These are phyloP conservation scores for Amblyornis subalaris DNA, from an alignment of 2,113 vertebrate genomes.

Conservation along the genomic window DNA sequence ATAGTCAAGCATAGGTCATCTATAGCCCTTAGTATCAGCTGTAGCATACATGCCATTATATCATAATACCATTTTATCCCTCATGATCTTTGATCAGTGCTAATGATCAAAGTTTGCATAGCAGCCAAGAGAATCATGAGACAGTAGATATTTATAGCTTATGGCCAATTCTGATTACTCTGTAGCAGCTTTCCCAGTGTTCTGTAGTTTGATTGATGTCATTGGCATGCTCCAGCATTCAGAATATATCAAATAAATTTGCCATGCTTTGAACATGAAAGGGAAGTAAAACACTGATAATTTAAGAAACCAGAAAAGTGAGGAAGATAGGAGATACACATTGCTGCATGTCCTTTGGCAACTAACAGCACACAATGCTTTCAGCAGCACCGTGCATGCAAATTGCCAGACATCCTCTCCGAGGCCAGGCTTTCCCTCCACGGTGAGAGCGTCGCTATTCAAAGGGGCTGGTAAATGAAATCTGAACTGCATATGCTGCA, in stretches of 20 bases:
- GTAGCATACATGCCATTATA: slow-evolving; percentile 19
- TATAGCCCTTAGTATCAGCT: slow-evolving; percentile 56
- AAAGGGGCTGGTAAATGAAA: slow-evolving; percentile 70
- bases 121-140: slow-evolving; percentile 59
- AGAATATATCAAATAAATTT: slow-evolving; percentile 74
- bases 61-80: slow-evolving; percentile 64
- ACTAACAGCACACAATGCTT: neutral
- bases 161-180: slow-evolving; percentile 65
- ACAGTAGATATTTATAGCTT: slow-evolving; percentile 71
- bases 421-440: slow-evolving; percentile 52
- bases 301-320: slow-evolving; percentile 71
- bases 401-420: slow-evolving; percentile 33
- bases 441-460: slow-evolving; percentile 61
- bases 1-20: slow-evolving; percentile 40
- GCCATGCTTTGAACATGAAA: slow-evolving; percentile 77
- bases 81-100: slow-evolving; percentile 68
- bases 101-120: slow-evolving; percentile 70
- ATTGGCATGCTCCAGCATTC: slow-evolving; percentile 60
- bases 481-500: slow-evolving; percentile 62
- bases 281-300: slow-evolving; percentile 70
- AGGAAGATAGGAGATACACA: slow-evolving; percentile 49
- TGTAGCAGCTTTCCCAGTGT: slow-evolving; percentile 52
- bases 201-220: slow-evolving; percentile 66
- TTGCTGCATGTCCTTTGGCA: slow-evolving; percentile 65
- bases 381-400: slow-evolving; percentile 35